Conservation (phyloP, 2,888 invertebrate genomes). For the Ferdinandea cuprea region DNA sequence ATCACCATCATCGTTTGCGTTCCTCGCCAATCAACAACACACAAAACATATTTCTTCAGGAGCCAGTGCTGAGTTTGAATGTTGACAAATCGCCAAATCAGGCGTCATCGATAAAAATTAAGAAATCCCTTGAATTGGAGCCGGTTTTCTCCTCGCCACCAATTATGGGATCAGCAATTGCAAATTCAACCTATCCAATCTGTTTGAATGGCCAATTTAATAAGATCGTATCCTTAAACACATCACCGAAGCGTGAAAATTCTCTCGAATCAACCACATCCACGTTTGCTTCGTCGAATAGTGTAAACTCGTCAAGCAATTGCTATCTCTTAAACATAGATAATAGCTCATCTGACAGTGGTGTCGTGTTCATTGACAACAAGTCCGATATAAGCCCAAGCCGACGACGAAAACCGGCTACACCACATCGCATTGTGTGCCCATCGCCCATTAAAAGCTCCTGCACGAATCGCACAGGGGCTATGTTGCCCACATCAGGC, state of each 20-base stretch:
- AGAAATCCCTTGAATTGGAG: slow-evolving; percentile 80
- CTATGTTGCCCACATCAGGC: slow-evolving; percentile 54
- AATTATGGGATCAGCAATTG: slow-evolving; percentile 75
- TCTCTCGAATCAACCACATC: slow-evolving; percentile 61
- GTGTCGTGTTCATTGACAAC: slow-evolving; percentile 80
- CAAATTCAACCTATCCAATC: slow-evolving; percentile 59
- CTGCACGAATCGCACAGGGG: slow-evolving; percentile 68
- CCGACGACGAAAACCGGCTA: slow-evolving; percentile 82
- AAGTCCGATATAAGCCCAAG: slow-evolving; percentile 72
- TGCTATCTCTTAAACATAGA: slow-evolving; percentile 79
- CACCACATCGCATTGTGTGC: slow-evolving; percentile 86
- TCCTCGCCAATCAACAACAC: slow-evolving; percentile 73
- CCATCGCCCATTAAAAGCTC: slow-evolving; percentile 81
- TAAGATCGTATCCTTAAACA: slow-evolving; percentile 80
- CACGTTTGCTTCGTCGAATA: slow-evolving; percentile 61
- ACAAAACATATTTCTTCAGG: slow-evolving; percentile 82
- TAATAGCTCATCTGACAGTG: slow-evolving; percentile 83
- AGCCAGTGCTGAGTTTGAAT: slow-evolving; percentile 82
- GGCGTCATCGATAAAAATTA: slow-evolving; percentile 82
- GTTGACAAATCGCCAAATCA: slow-evolving; percentile 83
- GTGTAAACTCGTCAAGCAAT: slow-evolving; percentile 57
- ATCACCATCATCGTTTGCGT: slow-evolving; percentile 49
- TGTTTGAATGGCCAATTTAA: slow-evolving; percentile 81
- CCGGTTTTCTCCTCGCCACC: slow-evolving; percentile 81
- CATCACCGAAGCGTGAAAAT: slow-evolving; percentile 75